Evolutionary conservation across 2,113 vertebrate species (phyloP), one percentile per base, ranked within the genome.

Genomic region (Dasypus novemcinctus): DNA sequence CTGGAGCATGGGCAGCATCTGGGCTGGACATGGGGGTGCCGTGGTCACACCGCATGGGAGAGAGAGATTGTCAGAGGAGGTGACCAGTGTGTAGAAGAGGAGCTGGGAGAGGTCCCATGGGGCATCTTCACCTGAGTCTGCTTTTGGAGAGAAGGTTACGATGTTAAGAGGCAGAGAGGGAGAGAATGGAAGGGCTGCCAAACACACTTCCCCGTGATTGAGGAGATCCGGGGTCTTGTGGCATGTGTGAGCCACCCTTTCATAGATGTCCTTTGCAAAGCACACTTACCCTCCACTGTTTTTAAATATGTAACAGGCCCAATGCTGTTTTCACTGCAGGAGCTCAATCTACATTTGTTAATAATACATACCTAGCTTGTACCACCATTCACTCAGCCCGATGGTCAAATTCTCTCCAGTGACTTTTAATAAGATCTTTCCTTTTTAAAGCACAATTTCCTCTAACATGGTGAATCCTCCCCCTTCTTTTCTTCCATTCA

Each of bases 261-360:
- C 69, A 68, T 4, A 18, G 13, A 25, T 59, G 25, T 36, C 74
- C 64, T 92, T 52, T 12, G 20, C 20, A 5, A 36, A 64, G 17
- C 46, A 59, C 12, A 10, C 36, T 14, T 1, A 31, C 4, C 15
- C 18, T 8, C 38, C 38, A 2, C 0, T 59, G 3, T 27, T 25
- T 63, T 69, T 52, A 52, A 84, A 25, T 63, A 25, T 10, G 18
- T 54, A 57, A 49, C 3, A 54, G 49, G 41, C 20, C 41, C 29
- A 46, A 11, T 5, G 85, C 49, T 8, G 2, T 38, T 71, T 25
- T 36, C 31, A n/a, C 1, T 8, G 84, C 1, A 29, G 43, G 57
- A 93, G 21, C 38, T 33, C 18, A 5, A 49, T 25, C 57, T 41
- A 52, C 15, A 18, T 54, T 25, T 76, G 38, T 38, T 33, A 17